Percentiles rank a stretch among this genome's conserved stretches.
phyloP scores from a whole-genome alignment of 37 sponge, comb jelly and placozoan genomes.

The Amphimedon queenslandica region DNA sequence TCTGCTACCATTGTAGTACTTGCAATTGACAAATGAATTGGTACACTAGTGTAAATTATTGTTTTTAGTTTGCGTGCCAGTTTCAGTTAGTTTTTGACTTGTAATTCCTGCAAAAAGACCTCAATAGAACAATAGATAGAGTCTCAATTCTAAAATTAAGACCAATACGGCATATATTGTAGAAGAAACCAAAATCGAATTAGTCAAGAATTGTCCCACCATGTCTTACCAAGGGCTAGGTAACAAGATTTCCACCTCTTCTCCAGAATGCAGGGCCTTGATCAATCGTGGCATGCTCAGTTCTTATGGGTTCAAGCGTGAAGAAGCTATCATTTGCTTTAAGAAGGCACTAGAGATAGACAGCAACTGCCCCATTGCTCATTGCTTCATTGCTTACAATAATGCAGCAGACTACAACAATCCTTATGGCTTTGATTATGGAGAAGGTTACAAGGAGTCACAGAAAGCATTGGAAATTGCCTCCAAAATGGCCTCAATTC shows the following conservation, averaged over 20 bases:
- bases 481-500: background rate
- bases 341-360: slow-evolving; percentile 30
- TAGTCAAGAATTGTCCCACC: too few relatives aligned
- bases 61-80: too few relatives aligned
- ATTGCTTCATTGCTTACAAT: slow-evolving; percentile 59
- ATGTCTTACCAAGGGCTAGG: too few relatives aligned
- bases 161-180: too few relatives aligned
- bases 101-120: too few relatives aligned
- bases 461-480: slow-evolving; percentile 32
- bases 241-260: slow-evolving; percentile 45
- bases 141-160: too few relatives aligned
- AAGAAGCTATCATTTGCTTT: slow-evolving; percentile 50
- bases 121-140: too few relatives aligned
- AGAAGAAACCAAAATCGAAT: too few relatives aligned
- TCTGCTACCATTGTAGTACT: too few relatives aligned
- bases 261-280: slow-evolving; percentile 39
- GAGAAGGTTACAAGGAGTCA: slow-evolving; percentile 30
- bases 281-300: slow-evolving; percentile 31
- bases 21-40: too few relatives aligned
- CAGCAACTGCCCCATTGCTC: slow-evolving; percentile 48
- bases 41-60: too few relatives aligned
- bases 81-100: too few relatives aligned
- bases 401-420: slow-evolving; percentile 66
- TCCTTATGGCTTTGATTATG: slow-evolving; percentile 38
- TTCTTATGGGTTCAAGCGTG: slow-evolving; percentile 51